Evolutionary conservation across 2,113 vertebrate genomes (phyloP), one percentile per base, ranked within the genome.

Genomic region (Semicossyphus pulcher): DNA sequence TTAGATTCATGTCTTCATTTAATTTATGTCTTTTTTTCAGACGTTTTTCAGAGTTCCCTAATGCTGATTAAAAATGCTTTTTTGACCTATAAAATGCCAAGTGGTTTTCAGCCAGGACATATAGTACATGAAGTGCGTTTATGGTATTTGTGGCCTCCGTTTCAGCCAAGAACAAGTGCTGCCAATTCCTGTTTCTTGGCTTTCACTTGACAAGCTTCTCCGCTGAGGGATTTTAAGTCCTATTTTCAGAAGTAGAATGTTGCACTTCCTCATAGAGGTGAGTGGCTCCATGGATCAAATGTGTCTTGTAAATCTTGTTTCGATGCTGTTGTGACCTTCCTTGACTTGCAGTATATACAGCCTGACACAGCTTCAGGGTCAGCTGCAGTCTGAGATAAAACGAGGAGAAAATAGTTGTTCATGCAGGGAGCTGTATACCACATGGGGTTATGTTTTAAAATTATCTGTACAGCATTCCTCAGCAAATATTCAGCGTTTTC

Each of bases 161-260:
- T 76, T 67, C 41, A 67, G 57, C 53, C 61, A 61, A 83, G 49
- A 74, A 68, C 39, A 52, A 75, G 61, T 20, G 29, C 63, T 76
- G 65, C 81, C 66, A 86, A 62, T 0, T 76, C 59, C 26, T 53
- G 16, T 76, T 78, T 52, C 62, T 64, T 72, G 75, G 59, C 69
- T 80, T 74, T 81, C 34, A 48, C 37, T 64, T 34, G 60, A 76
- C 65, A 80, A 69, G 51, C 49, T n/a, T 66, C 57, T 76, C 14
- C 53, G 53, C 25, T 65, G 36, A 37, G 41, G 73, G 62, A 47
- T 72, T 66, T 63, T 36, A 72, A 73, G 62, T 65, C 73, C 42
- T 41, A 29, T 77, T 77, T 61, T 70, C 25, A 52, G n/a, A 20
- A 10, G n/a, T 29, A 58, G n/a, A 39, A 37, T 36, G 15, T 37